Evolutionary conservation across 2,888 invertebrate species (phyloP), one percentile per base, ranked within the genome.

Genomic region (Caenorhabditis auriculariae): DNA sequence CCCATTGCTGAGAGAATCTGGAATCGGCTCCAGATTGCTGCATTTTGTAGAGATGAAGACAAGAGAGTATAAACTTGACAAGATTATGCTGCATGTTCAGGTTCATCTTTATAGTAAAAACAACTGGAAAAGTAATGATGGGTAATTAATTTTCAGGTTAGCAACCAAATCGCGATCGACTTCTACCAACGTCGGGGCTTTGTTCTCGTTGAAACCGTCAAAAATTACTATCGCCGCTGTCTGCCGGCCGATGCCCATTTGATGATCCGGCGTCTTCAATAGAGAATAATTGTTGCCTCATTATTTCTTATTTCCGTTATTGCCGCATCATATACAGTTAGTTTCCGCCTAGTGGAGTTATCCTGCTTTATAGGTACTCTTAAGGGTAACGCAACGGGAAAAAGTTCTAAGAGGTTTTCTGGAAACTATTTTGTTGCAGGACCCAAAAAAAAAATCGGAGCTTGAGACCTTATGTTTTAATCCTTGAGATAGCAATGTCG

Each of bases 11-110:
- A 55, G 67, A 17, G 59, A 64, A 43, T 39, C 42, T 6, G 67
- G 67, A 24, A 48, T 67, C 43, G 67, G 67, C 19, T 44, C 53
- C 2, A 37, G 42, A 17, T 45, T 67, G 4, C 45, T 67, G 29
- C 24, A 61, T 38, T 64, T 60, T 27, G 58, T 58, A n/a, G 55
- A 55, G 17, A 41, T 50, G 26, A 53, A 54, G 26, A 42, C 60
- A 7, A 45, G 45, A 46, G 48, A 39, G 7, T 21, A 58, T 28
- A 44, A 50, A 12, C 41, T 67, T 3, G 35, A 27, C 4, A 46
- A 28, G 15, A 54, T 51, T 6, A 54, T 61, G 50, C 60, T 67
- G n/a, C 67, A 67, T 53, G 63, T 60, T 21, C 66, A 66, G 53
- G 61, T 56, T 24, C 17, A 9, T 12, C 6, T 5, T 4, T 43